These are phyloP conservation scores for Tor tambroides DNA, from an alignment of 2,113 vertebrate genomes.

Conservation along the genomic window DNA sequence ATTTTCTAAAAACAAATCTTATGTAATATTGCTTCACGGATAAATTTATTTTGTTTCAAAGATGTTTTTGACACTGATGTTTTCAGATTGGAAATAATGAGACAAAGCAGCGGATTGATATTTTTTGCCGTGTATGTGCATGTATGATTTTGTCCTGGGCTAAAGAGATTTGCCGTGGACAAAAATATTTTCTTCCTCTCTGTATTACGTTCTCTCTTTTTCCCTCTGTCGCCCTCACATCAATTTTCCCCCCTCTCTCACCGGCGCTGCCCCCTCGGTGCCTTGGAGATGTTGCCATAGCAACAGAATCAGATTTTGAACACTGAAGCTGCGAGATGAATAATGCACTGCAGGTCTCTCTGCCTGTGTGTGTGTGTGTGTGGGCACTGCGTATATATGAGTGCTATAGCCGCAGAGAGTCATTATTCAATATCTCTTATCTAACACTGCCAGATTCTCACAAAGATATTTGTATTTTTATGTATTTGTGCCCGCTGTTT, in stretches of 20 bases:
- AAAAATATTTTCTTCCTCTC: neutral
- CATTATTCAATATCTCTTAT: conserved; percentile 19
- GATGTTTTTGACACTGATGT: neutral
- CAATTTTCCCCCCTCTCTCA: conserved; percentile 13
- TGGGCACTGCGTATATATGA: neutral
- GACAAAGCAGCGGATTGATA: neutral
- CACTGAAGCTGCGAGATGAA: conserved; percentile 72
- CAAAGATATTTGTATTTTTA: neutral
- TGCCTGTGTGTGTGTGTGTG: neutral
- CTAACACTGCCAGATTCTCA: conserved; percentile 22
- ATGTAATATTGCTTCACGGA: neutral
- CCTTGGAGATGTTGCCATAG: conserved; percentile 79
- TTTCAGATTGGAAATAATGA: neutral
- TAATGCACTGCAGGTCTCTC: conserved; percentile 66
- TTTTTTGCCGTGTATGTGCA: neutral
- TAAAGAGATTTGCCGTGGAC: neutral
- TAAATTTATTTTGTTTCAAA: neutral
- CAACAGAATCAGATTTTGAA: conserved; percentile 73
- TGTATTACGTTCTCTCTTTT: neutral
- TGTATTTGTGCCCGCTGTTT: neutral
- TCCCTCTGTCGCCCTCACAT: conserved; percentile 15
- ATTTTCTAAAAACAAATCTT: neutral
- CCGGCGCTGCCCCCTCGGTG: conserved; percentile 32
- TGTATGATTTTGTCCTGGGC: neutral
- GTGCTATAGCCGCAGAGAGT: neutral